phyloP scores from a whole-genome alignment of 1,140 invertebrate genomes.

The Listronotus oregonensis region DNA sequence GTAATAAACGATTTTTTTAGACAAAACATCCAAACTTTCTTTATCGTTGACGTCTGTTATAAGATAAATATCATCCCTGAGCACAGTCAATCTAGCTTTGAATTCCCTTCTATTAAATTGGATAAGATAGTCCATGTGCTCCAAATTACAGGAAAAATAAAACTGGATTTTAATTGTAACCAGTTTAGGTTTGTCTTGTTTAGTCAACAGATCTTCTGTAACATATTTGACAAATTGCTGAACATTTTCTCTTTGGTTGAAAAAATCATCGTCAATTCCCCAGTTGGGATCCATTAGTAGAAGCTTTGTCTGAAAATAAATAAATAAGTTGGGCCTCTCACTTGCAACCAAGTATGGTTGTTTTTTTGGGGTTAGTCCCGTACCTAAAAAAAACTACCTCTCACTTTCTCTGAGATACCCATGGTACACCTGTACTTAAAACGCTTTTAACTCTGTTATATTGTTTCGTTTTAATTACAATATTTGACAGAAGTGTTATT shows the following conservation, averaged over 20 bases:
- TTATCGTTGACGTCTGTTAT: slow-evolving; percentile 54
- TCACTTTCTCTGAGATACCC: too few species aligned
- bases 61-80: slow-evolving; percentile 64
- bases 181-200: slow-evolving; percentile 54
- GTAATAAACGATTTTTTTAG: slow-evolving; percentile 68
- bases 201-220: slow-evolving; percentile 52
- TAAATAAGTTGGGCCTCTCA: too few species aligned
- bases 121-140: slow-evolving; percentile 61
- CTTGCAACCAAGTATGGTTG: too few species aligned
- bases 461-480: too few species aligned
- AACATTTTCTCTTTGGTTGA: slow-evolving; percentile 57
- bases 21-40: slow-evolving; percentile 62
- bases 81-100: slow-evolving; percentile 57
- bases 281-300: slow-evolving; percentile 61
- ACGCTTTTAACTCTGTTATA: too few species aligned
- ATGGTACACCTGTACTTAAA: too few species aligned
- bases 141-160: slow-evolving; percentile 71
- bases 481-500: too few species aligned
- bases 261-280: slow-evolving; percentile 57
- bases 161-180: slow-evolving; percentile 70
- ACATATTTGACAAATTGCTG: slow-evolving; percentile 59
- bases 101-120: slow-evolving; percentile 60
- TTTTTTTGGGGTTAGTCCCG: too few species aligned
- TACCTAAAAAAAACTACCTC: too few species aligned
- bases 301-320: slow-evolving; percentile 54